Evolutionary conservation across 2,113 vertebrate genomes (phyloP).

Genomic region (Chionis minor): DNA sequence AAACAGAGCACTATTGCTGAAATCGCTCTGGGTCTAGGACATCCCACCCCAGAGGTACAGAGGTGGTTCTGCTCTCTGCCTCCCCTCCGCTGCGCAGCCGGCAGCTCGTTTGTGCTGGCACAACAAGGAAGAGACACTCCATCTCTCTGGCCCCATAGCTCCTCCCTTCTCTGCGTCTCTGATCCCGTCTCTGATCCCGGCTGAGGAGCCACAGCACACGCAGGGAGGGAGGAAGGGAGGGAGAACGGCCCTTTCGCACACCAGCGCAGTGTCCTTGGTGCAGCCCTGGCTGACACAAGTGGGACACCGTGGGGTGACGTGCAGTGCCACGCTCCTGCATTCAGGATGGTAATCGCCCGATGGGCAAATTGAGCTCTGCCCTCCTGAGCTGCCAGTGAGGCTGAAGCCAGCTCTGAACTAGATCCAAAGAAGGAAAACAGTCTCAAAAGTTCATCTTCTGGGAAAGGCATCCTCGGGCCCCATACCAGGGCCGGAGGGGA

Average conservation of each 20-base stretch:
- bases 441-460: not conserved
- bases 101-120: not conserved
- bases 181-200: not conserved
- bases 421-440: not conserved
- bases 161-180: not conserved
- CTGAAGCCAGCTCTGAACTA: not conserved
- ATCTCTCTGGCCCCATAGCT: not conserved
- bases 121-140: not conserved
- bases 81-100: not conserved
- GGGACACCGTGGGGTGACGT: accelerated
- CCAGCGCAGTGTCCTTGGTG: not conserved
- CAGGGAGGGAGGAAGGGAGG: not conserved
- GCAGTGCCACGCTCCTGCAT: not conserved
- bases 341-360: not conserved
- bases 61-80: not conserved
- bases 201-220: not conserved
- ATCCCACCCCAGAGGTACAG: not conserved
- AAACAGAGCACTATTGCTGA: not conserved
- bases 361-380: not conserved
- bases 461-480: not conserved
- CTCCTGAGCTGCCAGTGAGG: not conserved
- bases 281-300: not conserved
- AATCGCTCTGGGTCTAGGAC: not conserved
- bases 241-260: not conserved
- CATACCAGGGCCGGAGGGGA: not conserved